Percentiles rank a stretch among this genome's conserved stretches.
phyloP scores from a whole-genome alignment of 2,797 vertebrate genomes.

The Prionace glauca region DNA sequence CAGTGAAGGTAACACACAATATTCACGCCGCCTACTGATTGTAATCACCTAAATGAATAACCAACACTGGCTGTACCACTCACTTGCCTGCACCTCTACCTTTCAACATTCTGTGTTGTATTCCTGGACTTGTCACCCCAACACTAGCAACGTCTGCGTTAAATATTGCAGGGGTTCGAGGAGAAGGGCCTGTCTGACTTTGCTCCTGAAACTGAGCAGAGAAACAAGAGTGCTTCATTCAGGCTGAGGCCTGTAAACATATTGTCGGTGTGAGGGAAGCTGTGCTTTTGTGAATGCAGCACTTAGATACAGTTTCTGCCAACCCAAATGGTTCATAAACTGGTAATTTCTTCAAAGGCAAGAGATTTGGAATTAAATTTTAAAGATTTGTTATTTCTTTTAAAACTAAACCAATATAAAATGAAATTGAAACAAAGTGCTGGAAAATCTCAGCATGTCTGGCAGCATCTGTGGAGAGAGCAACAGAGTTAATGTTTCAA shows the following conservation, averaged over 20 bases:
- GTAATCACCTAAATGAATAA: background rate
- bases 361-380: no score
- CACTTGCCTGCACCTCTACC: background rate
- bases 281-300: background rate
- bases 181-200: background rate
- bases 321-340: background rate
- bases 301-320: background rate
- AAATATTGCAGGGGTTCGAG: background rate
- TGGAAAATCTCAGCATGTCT: no score
- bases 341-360: background rate
- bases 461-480: no score
- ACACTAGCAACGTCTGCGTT: background rate
- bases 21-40: background rate
- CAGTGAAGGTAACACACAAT: background rate
- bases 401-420: no score
- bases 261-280: background rate
- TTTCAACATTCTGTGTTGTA: background rate
- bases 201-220: background rate
- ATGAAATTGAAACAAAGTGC: no score
- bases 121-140: background rate
- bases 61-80: background rate
- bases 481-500: no score
- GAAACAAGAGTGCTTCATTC: background rate
- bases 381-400: no score
- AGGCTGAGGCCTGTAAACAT: background rate